phyloP scores from a whole-genome alignment of 2,113 vertebrate species.

The Muscicapa adusta region DNA sequence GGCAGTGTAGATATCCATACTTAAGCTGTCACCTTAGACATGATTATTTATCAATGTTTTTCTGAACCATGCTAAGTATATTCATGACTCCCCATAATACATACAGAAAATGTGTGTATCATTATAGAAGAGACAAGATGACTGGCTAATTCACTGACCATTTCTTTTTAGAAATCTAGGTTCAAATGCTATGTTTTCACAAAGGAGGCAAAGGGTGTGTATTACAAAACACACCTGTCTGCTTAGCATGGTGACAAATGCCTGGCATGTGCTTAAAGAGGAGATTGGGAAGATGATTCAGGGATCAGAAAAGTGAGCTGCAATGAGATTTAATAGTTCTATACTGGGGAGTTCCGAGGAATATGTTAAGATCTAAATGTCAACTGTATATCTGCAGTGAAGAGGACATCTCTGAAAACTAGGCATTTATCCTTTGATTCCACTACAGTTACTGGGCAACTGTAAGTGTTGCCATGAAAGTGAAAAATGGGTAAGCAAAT shows the following conservation, averaged over 20 bases:
- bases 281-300: not conserved
- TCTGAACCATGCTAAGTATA: not conserved
- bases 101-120: not conserved
- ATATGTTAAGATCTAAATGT: not conserved
- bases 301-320: not conserved
- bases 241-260: not conserved
- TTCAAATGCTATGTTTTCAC: not conserved
- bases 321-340: not conserved
- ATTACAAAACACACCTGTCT: not conserved
- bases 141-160: not conserved
- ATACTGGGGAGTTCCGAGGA: not conserved
- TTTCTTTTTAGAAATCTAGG: not conserved
- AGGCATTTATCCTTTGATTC: not conserved
- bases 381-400: not conserved
- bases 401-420: not conserved
- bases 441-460: not conserved
- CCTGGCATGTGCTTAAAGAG: not conserved
- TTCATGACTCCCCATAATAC: not conserved
- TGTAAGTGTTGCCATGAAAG: not conserved
- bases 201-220: not conserved
- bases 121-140: not conserved
- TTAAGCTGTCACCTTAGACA: not conserved
- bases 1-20: not conserved
- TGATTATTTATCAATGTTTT: not conserved
- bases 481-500: not conserved